phyloP scores from a whole-genome alignment of 37 sponge, comb jelly and placozoan genomes.

The Hormiphora californensis region DNA sequence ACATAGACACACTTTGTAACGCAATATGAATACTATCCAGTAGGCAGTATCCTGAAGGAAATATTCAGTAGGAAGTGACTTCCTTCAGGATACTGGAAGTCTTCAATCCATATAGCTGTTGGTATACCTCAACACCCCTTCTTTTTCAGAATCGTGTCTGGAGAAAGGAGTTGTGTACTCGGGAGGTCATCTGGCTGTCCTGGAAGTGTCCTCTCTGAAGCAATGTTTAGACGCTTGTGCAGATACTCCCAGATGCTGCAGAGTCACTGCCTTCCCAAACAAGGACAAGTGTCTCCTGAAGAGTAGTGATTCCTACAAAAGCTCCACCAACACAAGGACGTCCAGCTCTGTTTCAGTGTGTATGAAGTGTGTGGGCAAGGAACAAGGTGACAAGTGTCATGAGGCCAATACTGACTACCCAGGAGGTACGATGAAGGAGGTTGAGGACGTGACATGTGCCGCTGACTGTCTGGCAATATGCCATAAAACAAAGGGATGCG shows the following conservation, averaged over 20 bases:
- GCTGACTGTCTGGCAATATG: background rate
- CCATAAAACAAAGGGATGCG: background rate
- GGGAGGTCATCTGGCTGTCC: background rate
- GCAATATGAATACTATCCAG: too few species aligned
- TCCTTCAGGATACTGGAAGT: too few species aligned
- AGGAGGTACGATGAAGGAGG: background rate
- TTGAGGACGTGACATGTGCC: background rate
- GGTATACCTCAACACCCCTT: too few species aligned
- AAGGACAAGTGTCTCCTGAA: background rate
- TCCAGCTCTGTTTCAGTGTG: background rate
- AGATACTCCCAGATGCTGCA: background rate
- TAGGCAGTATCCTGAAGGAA: too few species aligned
- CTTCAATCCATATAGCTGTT: too few species aligned
- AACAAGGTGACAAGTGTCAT: background rate
- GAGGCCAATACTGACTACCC: background rate
- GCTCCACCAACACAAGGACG: background rate
- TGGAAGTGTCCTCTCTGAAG: background rate
- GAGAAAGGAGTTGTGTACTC: background rate
- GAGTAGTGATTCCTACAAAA: background rate
- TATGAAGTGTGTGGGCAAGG: background rate
- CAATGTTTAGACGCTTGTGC: background rate
- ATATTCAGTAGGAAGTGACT: too few species aligned
- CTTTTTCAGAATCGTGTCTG: constrained; percentile 28
- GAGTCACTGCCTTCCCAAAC: background rate
- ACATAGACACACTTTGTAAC: too few species aligned